Base-by-base conservation (phyloP, 2,113 vertebrate species). In the Probosciger aterrimus region DNA sequence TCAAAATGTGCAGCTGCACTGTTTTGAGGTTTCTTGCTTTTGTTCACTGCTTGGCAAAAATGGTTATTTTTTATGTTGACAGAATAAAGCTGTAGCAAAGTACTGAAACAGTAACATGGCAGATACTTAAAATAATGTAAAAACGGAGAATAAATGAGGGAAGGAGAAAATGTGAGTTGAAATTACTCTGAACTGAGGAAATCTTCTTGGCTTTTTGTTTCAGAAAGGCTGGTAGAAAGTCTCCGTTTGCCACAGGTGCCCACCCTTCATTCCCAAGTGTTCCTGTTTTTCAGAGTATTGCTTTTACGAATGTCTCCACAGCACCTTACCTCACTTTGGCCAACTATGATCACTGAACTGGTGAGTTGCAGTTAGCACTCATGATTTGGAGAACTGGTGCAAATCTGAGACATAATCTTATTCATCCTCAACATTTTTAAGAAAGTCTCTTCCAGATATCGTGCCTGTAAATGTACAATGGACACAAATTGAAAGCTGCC, bases 301-400 rank as follows among this genome's bases (percentile, higher is more conserved):
- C 98, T 99, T 94, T 98, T 99, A 95, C 98, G 99, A 97, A 99
- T 99, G 98, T 99, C 99, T 76, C 99, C 99, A 25, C 99, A 99
- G 92, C 99, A 99, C 93, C 99, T 99, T 94, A 99, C 99, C 91
- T 99, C 99, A 0, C 98, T 99, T 83, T 99, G 99, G 99, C 99
- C 99, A 59, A 99, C 99, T 78, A 99, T 99, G 99, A 99, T 99
- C 98, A 99, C 99, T 41, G 99, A 99, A 94, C 98, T 99, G 98
- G 99, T 99, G 95, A 98, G 98, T 97, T 88, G 43, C 77, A 76
- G 43, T 44, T 92, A 82, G 24, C 17, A 27, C 71, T 88, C 44
- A 18, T 30, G 76, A n/a, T 46, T 86, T 87, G 68, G 25, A 88
- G 82, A 27, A 52, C 30, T 33, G 23, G 5, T 69, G 16, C 13